Percentiles rank a stretch among this genome's conserved stretches.
Conservation (phyloP, 2,113 vertebrate genomes). For the Microcebus murinus region DNA sequence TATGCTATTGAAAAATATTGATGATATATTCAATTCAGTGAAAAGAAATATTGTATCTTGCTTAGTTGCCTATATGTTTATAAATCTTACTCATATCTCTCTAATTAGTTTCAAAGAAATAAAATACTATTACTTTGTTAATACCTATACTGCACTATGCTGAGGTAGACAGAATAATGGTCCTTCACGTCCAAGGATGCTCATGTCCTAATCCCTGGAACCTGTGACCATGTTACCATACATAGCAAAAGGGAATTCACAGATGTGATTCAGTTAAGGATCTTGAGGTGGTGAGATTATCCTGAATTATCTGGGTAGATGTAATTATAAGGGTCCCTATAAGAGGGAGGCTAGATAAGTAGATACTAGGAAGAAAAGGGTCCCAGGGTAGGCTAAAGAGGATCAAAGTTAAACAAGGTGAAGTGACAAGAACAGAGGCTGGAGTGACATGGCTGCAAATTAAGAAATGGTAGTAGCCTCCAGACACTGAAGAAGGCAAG, state of each 20-base stretch:
- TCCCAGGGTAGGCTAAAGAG: not conserved
- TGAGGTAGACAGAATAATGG: not conserved
- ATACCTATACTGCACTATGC: not conserved
- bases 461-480: not conserved
- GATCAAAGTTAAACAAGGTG: not conserved
- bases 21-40: not conserved
- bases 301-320: not conserved
- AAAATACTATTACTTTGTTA: not conserved
- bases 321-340: not conserved
- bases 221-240: not conserved
- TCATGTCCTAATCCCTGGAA: not conserved
- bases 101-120: conserved; percentile 28
- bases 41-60: not conserved
- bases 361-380: not conserved
- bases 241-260: not conserved
- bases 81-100: not conserved
- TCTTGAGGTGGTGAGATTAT: not conserved
- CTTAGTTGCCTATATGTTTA: not conserved
- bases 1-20: conserved; percentile 60
- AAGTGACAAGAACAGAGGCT: not conserved
- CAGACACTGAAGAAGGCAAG: not conserved
- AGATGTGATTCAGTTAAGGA: not conserved
- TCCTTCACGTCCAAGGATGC: not conserved
- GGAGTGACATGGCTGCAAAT: not conserved
- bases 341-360: not conserved